Conservation (phyloP, 2,888 invertebrate species). For the Campoplex nolae region DNA sequence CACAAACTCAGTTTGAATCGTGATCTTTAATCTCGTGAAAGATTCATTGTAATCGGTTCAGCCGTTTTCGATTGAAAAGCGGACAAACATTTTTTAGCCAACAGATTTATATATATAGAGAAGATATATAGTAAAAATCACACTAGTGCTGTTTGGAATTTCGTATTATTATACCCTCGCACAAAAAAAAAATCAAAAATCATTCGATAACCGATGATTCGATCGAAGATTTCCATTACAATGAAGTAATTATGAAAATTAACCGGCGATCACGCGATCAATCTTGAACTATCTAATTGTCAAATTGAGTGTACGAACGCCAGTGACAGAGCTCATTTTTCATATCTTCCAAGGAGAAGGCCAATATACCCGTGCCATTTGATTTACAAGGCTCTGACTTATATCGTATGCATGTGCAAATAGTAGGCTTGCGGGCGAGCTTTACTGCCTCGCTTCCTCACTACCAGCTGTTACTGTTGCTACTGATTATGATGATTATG, state of each 20-base stretch:
- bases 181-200: no score
- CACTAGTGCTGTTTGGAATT: no score
- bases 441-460: conserved; percentile 67
- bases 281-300: neutral
- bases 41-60: no score
- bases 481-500: conserved; percentile 47
- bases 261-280: neutral
- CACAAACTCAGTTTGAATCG: no score
- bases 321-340: neutral
- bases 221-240: neutral
- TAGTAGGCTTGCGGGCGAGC: conserved; percentile 71
- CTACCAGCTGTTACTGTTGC: conserved; percentile 56
- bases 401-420: conserved; percentile 57
- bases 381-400: neutral
- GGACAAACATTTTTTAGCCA: no score
- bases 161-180: no score
- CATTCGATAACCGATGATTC: neutral
- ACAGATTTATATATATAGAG: no score
- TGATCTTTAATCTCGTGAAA: no score
- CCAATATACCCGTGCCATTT: conserved; percentile 27
- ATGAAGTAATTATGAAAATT: neutral
- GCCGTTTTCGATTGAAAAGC: no score
- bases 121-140: no score
- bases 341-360: neutral
- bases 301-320: neutral